Percentiles rank a stretch among this genome's conserved stretches.
Conservation (phyloP, 2,888 invertebrate genomes). For the Villa cingulata region DNA sequence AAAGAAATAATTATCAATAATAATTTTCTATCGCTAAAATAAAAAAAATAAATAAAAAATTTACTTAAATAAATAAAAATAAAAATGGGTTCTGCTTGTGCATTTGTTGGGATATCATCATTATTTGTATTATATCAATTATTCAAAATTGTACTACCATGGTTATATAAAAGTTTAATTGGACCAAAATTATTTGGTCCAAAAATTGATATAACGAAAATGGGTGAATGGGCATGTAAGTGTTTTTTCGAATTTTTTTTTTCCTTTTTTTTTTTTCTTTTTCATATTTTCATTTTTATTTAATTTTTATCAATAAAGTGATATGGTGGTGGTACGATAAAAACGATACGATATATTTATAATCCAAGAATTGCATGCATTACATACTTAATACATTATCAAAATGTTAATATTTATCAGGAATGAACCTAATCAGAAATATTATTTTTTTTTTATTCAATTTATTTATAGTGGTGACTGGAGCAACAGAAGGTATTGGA, state of each 20-base stretch:
- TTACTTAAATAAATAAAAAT: no score
- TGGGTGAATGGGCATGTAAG: slow-evolving; percentile 74
- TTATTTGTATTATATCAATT: slow-evolving; percentile 29
- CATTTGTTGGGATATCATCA: background rate
- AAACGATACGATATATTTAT: background rate
- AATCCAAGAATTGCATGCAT: no score
- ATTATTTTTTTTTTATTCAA: no score
- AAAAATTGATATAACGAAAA: slow-evolving; percentile 49
- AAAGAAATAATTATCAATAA: no score
- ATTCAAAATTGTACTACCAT: slow-evolving; percentile 29
- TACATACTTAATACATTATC: no score
- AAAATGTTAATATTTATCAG: no score
- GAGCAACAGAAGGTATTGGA: slow-evolving; percentile 80
- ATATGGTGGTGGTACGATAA: background rate
- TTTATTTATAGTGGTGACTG: slow-evolving; percentile 69
- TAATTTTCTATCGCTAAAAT: no score
- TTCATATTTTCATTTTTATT: background rate
- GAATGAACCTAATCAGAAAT: no score
- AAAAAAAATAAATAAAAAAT: no score
- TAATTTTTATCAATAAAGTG: background rate
- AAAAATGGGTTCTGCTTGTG: no score
- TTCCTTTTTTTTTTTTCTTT: background rate
- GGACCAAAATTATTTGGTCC: slow-evolving; percentile 44
- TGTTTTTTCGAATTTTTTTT: slow-evolving; percentile 19
- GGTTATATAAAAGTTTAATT: slow-evolving; percentile 37